Evolutionary conservation across 2,888 invertebrate genomes (phyloP), one percentile per base, ranked within the genome.

Genomic region (Anarsia innoxiella): DNA sequence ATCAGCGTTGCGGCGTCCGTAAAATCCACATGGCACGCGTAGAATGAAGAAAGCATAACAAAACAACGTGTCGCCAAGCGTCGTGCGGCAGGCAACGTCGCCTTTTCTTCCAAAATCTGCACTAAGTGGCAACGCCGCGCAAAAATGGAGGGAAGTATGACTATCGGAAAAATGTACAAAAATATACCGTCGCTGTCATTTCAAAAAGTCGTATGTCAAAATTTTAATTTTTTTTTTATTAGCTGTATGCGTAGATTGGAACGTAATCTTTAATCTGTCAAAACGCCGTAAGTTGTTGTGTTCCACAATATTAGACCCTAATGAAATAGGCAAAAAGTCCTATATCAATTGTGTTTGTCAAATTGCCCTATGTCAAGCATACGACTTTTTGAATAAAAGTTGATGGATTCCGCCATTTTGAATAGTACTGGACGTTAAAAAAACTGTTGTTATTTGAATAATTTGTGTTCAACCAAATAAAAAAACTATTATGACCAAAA

Each of bases 191-290:
- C 19, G 19, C 19, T 19, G 19, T 19, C 19, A 26, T 26, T 26
- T 26, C 26, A 26, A 26, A 29, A 29, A 29, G 29, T 29, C 29
- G 29, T 29, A 29, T 29, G 29, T 29, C 11, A n/a, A 12, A 29
- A 5, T 29, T 29, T 29, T 29, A 12, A 3, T 12, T 10, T 29
- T 29, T 29, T 29, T 29, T 29, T 29, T 29, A 10, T 29, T 29
- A 29, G 29, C 13, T 29, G 10, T 29, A 29, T 29, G 12, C 29
- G 29, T 29, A 29, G n/a, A n/a, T n/a, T 10, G 26, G 10, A 26
- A 26, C 26, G 26, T n/a, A 10, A 26, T 26, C 26, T 26, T 26
- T n/a, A 4, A 6, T 26, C 6, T 26, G 19, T 19, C 19, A 19
- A 19, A 19, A 19, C 8, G 19, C 4, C 19, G 19, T 19, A 19